phyloP scores from a whole-genome alignment of 2,888 invertebrate genomes.

The Charanyca ferruginea region DNA sequence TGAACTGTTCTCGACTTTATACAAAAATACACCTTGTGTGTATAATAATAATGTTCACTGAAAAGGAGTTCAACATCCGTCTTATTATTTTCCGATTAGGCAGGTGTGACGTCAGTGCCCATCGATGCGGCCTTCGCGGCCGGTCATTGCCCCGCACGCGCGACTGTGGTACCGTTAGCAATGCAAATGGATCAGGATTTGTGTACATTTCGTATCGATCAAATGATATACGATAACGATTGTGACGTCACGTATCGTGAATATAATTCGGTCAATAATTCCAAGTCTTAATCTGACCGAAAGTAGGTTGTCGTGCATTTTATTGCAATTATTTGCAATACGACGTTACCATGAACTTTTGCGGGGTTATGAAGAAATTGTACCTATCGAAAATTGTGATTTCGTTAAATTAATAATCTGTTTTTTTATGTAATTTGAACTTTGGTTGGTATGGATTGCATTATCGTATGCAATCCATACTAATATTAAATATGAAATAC shows the following conservation, averaged over 20 bases:
- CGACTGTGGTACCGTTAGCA: conserved; percentile 74
- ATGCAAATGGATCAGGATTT: conserved; percentile 71
- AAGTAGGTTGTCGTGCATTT: conserved; percentile 38
- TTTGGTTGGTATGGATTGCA: too few relatives aligned
- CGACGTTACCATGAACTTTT: conserved; percentile 34
- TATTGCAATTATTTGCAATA: conserved; percentile 29
- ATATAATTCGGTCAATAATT: conserved; percentile 1
- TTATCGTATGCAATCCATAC: too few relatives aligned
- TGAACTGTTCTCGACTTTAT: conserved; percentile 28
- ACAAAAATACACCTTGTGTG: conserved; percentile 51
- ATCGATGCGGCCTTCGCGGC: conserved; percentile 81
- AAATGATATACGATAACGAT: conserved; percentile 37
- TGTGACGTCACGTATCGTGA: conserved; percentile 11
- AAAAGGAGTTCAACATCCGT: conserved; percentile 56
- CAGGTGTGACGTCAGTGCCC: conserved; percentile 78
- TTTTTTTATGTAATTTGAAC: too few relatives aligned
- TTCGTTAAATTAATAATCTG: too few relatives aligned
- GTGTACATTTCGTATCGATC: conserved; percentile 51
- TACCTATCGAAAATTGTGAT: conserved; percentile 22
- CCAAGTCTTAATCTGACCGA: conserved; percentile 23
- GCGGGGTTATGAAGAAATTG: conserved; percentile 17
- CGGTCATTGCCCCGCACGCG: conserved; percentile 75
- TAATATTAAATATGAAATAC: too few relatives aligned
- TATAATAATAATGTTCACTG: conserved; percentile 46
- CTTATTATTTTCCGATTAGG: conserved; percentile 65